phyloP scores from a whole-genome alignment of 2,113 vertebrate genomes.

The Ptilonorhynchus violaceus region DNA sequence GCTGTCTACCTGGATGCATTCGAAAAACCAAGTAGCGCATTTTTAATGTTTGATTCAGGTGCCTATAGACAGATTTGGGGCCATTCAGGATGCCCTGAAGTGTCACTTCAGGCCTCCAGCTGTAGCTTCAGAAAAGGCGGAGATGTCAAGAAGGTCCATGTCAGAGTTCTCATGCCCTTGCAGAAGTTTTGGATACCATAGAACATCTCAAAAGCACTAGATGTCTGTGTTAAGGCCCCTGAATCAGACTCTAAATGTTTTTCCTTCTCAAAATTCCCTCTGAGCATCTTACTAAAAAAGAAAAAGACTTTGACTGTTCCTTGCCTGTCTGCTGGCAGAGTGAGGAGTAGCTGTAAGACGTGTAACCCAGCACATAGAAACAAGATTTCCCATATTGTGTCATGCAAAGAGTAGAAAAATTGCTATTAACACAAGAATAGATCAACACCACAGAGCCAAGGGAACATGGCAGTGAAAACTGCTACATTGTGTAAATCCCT shows the following conservation, averaged over 20 bases:
- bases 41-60: not conserved
- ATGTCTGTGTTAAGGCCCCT: not conserved
- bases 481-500: not conserved
- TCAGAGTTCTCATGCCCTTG: not conserved
- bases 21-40: not conserved
- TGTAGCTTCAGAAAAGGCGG: not conserved
- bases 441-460: not conserved
- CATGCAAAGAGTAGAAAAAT: not conserved
- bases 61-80: not conserved
- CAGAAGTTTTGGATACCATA: not conserved
- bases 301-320: not conserved
- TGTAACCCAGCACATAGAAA: not conserved
- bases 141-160: not conserved
- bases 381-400: not conserved
- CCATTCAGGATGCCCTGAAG: not conserved
- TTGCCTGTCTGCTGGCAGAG: not conserved
- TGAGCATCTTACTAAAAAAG: not conserved
- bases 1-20: not conserved
- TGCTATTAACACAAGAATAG: not conserved
- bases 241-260: not conserved
- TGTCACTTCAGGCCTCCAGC: not conserved
- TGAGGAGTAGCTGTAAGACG: not conserved
- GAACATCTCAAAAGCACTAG: not conserved
- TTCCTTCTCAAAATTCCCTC: not conserved
- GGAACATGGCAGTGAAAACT: not conserved